Percentiles rank a stretch among this genome's conserved stretches.
Conservation (phyloP, 2,888 invertebrate species). For the Philopedon plagiatum region DNA sequence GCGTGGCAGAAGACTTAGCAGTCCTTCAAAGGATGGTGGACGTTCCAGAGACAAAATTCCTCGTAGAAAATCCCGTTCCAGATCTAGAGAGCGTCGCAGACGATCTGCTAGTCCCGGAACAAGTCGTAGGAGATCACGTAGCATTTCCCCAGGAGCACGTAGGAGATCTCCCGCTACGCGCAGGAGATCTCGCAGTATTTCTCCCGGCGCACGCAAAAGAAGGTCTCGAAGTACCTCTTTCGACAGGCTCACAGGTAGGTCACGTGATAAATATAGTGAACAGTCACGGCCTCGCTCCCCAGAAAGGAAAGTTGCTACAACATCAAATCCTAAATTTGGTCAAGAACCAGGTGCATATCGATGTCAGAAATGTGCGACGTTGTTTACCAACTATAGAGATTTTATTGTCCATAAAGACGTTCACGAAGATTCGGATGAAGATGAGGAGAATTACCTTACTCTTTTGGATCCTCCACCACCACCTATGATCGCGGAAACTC, state of each 20-base stretch:
- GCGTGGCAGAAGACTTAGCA: neutral
- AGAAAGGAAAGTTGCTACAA: neutral
- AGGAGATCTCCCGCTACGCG: neutral
- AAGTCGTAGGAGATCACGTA: constrained; percentile 1
- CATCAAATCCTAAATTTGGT: neutral
- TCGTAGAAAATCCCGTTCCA: constrained; percentile 3
- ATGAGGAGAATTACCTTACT: constrained; percentile 33
- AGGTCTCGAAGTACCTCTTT: constrained; percentile 1
- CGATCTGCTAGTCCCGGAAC: neutral
- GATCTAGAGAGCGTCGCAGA: neutral
- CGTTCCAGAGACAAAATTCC: neutral
- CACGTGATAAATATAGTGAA: neutral
- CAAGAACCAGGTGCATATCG: constrained; percentile 24
- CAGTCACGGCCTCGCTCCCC: neutral
- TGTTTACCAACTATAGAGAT: constrained; percentile 36
- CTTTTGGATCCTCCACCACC: constrained; percentile 2
- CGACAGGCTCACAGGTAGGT: neutral
- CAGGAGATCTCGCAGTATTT: neutral
- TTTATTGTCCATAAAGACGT: constrained; percentile 25
- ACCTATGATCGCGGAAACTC: neutral
- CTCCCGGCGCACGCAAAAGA: neutral
- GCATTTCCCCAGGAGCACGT: too few species aligned
- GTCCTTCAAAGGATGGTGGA: neutral
- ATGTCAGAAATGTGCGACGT: constrained; percentile 36
- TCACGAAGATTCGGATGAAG: constrained; percentile 30